Base-by-base conservation (phyloP, 2,797 vertebrate genomes). In the Sebastes paucispinis region DNA sequence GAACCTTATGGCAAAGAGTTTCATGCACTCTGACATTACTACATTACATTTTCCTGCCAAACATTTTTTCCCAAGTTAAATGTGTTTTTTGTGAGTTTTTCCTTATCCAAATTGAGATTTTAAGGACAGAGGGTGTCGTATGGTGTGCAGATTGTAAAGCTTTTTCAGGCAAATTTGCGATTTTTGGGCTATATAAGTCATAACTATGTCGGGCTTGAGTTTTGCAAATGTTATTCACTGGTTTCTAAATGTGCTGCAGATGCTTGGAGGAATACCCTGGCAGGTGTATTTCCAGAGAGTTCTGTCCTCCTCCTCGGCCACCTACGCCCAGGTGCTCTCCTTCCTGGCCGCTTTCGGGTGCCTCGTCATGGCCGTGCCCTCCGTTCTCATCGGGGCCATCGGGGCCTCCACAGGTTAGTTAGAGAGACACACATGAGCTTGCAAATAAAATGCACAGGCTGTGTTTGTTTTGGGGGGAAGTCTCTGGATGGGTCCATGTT, bases 201-300 rank as follows among this genome's bases (percentile, higher is more conserved):
- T 52, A 52, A 43, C 14, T 22, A 1, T 55, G 14, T 58, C 5
- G 12, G 18, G 18, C 8, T 22, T 78, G 1, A 20, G 0, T 64
- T 76, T 22, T 52, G 16, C 4, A 0, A 71, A 60, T 52, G 7
- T 29, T 7, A 36, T 74, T 69, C 5, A 57, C 20, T 50, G 24
- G 6, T 75, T 25, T 82, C 20, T 78, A 25, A 74, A 22, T 83
- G 73, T 76, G 9, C 68, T 89, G 50, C 94, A 99, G 98, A 98
- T 97, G 77, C 89, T 99, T 60, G 98, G 98, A 92, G 98, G 98
- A 80, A 98, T 99, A 54, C 98, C 98, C 1, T 99, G 98, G 98
- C 98, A 99, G 89, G 98, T 99, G 0, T 99, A 99, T 95, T 99
- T 99, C 93, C 98, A 99, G 89, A 91, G 98, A 87, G 98, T 99